Base-by-base conservation (phyloP, 2,888 invertebrate genomes). In the Cancer borealis region DNA sequence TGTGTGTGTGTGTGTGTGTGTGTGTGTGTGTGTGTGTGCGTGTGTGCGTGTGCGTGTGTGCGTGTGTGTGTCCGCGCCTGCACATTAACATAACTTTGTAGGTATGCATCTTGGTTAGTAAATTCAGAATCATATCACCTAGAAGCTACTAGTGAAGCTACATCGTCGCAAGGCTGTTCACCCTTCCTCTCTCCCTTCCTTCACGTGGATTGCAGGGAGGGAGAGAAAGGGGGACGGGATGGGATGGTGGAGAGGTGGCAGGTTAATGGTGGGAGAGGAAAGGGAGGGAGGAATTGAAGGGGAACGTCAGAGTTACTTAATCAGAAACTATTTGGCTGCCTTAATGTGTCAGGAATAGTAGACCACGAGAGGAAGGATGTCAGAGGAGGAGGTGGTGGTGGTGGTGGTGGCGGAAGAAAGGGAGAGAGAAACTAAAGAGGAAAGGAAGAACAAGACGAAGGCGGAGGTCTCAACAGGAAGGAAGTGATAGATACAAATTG, bases 21-120 rank as follows among this genome's bases (percentile, higher is more conserved):
- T 88, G 88, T 88, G 88, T 88, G 88, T 88, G 88, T 88, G 88
- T 88, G 47, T 88, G 88, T 88, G 88, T 88, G 88, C 10, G 88
- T 88, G 88, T 88, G 88, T 88, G 88, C 10, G 88, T 88, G 88
- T 88, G 88, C 1, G 88, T 88, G 88, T 88, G 88, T 3, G 30
- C 4, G 47, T 89, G 26, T 0, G 47, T 89, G 47, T 89, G 89
- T 89, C n/a, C 12, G 89, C 46, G 6, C 46, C 1, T 89, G 47
- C 26, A 54, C 66, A 21, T 21, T 2, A 66, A 17, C 4, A 66
- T 66, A 4, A n/a, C 10, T 88, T 21, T 88, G 21, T 88, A 46
- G 39, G 30, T 47, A 6, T 45, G 8, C 17, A 66, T 66, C 54
- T 54, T 17, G 54, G 54, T 54, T 17, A 54, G 12, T 54, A 54